Evolutionary conservation across 1,140 invertebrate species (phyloP), one percentile per base, ranked within the genome.

Genomic region (Vanessa tameamea): DNA sequence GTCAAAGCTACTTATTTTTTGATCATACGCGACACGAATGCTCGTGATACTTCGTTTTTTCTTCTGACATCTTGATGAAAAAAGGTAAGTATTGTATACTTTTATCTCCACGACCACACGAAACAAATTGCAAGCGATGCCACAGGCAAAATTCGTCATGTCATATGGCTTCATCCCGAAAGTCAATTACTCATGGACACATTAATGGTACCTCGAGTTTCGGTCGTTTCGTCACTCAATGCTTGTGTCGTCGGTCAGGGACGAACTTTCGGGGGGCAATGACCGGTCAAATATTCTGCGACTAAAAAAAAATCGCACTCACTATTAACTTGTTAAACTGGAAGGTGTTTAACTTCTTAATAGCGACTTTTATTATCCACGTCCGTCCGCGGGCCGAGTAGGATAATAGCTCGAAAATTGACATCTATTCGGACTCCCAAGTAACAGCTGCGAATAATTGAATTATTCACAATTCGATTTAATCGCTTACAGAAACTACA

Each of bases 271-370:
- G 80, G 77, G 75, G 81, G 78, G 83, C 85, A 77, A 80, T 78
- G 87, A 80, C 89, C 89, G 85, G 80, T 83, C 81, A 86, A 82
- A 87, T 79, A 87, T 88, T 89, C 80, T 78, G 77, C 82, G 80
- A 85, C 70, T 83, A 81, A 73, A 74, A 73, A n/a, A 72, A 73
- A 74, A 74, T 68, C 69, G 66, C 72, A 74, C 57, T 64, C 57
- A 57, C 67, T 75, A 75, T 70, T 65, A 75, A 59, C 68, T 65
- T 70, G 67, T 64, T 64, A 48, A 64, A 69, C 20, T 55, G 61
- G 67, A 55, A 75, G 63, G 57, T 75, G 43, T 70, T 69, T 65
- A 70, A 64, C 65, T 57, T 64, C 37, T 67, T 75, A 69, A 69
- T 55, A 57, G 61, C 59, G 47, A 63, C 57, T 69, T 69, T 69